Percentiles rank a stretch among this genome's conserved stretches.
Evolutionary conservation across 2,797 vertebrate genomes (phyloP).

Genomic region (Fistularia commersonii): DNA sequence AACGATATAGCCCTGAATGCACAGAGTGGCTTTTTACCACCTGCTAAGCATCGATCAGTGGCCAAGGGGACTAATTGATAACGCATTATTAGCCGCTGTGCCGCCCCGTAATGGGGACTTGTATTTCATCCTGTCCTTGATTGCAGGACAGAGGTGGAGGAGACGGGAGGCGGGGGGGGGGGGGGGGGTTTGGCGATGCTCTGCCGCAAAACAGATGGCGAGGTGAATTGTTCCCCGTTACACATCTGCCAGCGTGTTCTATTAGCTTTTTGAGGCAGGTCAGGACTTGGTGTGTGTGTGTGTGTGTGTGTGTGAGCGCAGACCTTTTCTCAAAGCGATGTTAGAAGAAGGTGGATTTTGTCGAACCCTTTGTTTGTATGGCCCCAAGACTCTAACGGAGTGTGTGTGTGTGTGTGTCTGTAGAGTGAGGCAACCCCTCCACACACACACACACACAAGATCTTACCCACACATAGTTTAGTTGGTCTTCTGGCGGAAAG

Average conservation of each 20-base stretch:
- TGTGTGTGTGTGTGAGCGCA: slow-evolving; percentile 10
- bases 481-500: no score
- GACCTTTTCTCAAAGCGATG: no score
- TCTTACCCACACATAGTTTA: no score
- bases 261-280: slow-evolving; percentile 62
- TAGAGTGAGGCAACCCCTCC: no score
- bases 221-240: slow-evolving; percentile 75
- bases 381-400: no score
- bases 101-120: slow-evolving; percentile 75
- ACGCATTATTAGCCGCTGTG: slow-evolving; percentile 79
- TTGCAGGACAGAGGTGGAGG: slow-evolving; percentile 41
- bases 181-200: slow-evolving; percentile 66
- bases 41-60: slow-evolving; percentile 79
- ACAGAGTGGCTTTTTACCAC: slow-evolving; percentile 72
- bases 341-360: slow-evolving; percentile 64
- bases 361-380: no score
- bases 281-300: slow-evolving; percentile 21
- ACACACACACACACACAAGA: no score
- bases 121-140: slow-evolving; percentile 78
- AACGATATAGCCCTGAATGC: slow-evolving; percentile 70
- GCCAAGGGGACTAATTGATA: slow-evolving; percentile 80
- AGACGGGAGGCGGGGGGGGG: no score
- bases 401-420: no score
- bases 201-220: slow-evolving; percentile 75
- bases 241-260: slow-evolving; percentile 69